Percentiles rank a stretch among this genome's conserved stretches.
Conservation (phyloP, 2,113 vertebrate genomes). For the Eulacestoma nigropectus region DNA sequence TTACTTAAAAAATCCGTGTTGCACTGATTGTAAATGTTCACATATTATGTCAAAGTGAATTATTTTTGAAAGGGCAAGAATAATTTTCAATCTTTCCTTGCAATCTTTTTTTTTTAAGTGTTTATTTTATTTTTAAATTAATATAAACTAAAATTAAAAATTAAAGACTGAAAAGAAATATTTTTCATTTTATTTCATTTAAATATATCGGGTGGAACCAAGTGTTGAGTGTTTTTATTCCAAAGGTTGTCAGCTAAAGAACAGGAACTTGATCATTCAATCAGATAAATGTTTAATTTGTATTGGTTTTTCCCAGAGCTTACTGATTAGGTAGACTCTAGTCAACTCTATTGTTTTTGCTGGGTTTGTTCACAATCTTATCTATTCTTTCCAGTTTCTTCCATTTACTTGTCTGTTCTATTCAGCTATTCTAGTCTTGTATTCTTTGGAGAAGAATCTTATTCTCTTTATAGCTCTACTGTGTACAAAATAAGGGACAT, state of each 20-base stretch:
- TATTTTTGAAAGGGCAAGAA: neutral
- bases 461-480: neutral
- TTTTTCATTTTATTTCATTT: neutral
- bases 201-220: neutral
- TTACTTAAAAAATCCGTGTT: neutral
- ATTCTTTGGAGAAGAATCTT: neutral
- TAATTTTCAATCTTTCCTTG: neutral
- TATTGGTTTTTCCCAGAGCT: neutral
- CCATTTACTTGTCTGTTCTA: neutral
- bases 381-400: neutral
- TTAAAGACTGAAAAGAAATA: neutral
- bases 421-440: neutral
- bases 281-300: neutral
- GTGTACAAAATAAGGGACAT: neutral
- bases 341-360: neutral
- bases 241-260: neutral
- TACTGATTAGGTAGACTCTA: neutral
- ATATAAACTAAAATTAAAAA: neutral
- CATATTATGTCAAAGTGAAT: neutral
- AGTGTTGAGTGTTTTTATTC: neutral
- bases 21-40: neutral
- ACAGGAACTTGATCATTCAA: neutral
- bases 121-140: neutral
- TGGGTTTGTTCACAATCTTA: neutral
- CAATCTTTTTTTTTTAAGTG: neutral